These are phyloP conservation scores for Bucorvus abyssinicus DNA, from an alignment of 2,797 vertebrate species.

Conservation along the genomic window DNA sequence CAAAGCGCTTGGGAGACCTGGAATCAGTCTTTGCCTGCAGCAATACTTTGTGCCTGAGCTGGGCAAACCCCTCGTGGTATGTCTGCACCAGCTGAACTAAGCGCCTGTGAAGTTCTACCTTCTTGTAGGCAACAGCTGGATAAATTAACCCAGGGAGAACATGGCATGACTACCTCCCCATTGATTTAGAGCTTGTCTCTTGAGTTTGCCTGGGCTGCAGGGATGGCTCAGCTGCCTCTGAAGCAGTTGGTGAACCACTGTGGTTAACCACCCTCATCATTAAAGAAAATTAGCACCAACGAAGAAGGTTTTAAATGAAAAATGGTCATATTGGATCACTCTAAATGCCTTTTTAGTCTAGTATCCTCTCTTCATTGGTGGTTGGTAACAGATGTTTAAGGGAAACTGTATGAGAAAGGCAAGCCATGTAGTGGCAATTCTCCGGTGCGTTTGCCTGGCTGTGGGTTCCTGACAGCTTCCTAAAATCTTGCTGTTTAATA, in stretches of 20 bases:
- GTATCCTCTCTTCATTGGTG: not conserved
- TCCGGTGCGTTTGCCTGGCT: not conserved
- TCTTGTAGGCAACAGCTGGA: not conserved
- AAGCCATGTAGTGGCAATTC: not conserved
- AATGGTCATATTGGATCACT: not conserved
- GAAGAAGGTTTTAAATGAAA: not conserved
- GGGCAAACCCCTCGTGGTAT: not conserved
- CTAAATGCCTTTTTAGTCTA: not conserved
- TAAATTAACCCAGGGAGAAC: not conserved
- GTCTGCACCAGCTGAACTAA: not conserved
- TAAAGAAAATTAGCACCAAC: not conserved
- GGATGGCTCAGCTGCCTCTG: not conserved
- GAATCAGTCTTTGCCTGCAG: not conserved
- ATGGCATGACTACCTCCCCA: not conserved
- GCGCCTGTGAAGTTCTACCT: not conserved
- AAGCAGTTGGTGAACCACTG: not conserved
- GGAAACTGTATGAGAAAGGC: not conserved
- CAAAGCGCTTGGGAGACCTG: not conserved
- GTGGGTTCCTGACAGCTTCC: not conserved
- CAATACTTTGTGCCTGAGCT: not conserved
- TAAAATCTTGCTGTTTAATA: conserved; percentile 13
- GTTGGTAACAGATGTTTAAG: not conserved
- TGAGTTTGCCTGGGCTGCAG: not conserved
- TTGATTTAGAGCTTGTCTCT: not conserved
- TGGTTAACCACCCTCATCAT: not conserved